Evolutionary conservation across 2,888 invertebrate species (phyloP).

Genomic region (Drosophila cognata): DNA sequence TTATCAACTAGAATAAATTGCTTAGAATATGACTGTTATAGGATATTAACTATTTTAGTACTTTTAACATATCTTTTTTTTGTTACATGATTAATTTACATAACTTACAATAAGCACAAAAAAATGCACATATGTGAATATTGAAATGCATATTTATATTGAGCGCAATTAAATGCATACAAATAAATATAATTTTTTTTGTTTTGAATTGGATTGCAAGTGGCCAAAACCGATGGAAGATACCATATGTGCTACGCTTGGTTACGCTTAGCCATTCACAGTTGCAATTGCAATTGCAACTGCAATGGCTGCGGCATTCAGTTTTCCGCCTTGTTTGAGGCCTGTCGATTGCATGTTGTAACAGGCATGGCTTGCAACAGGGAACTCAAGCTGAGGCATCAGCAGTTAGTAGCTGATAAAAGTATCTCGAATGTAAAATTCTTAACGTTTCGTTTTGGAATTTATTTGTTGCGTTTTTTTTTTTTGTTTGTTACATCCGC

Average conservation of each 20-base stretch:
- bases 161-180: neutral
- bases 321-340: slow-evolving; percentile 58
- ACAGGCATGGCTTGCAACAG: slow-evolving; percentile 59
- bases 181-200: neutral
- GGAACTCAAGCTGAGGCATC: slow-evolving; percentile 51
- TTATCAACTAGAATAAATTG: neutral
- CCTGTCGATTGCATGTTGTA: slow-evolving; percentile 70
- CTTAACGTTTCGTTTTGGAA: slow-evolving; percentile 68
- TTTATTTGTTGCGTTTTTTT: slow-evolving; percentile 42
- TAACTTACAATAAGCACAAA: neutral
- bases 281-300: slow-evolving; percentile 8
- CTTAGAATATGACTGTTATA: neutral
- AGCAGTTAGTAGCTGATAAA: slow-evolving; percentile 56
- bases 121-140: neutral
- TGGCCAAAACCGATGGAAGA: slow-evolving; percentile 27
- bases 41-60: neutral
- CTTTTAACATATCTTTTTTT: neutral
- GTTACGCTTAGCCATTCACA: slow-evolving; percentile 40
- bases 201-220: slow-evolving; percentile 9
- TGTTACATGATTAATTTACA: neutral
- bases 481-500: slow-evolving; percentile 19
- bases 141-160: neutral
- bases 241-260: slow-evolving; percentile 47
- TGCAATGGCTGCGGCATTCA: slow-evolving; percentile 21
- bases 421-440: slow-evolving; percentile 66